Base-by-base conservation (phyloP, 2,113 vertebrate genomes). In the Poecile atricapillus region DNA sequence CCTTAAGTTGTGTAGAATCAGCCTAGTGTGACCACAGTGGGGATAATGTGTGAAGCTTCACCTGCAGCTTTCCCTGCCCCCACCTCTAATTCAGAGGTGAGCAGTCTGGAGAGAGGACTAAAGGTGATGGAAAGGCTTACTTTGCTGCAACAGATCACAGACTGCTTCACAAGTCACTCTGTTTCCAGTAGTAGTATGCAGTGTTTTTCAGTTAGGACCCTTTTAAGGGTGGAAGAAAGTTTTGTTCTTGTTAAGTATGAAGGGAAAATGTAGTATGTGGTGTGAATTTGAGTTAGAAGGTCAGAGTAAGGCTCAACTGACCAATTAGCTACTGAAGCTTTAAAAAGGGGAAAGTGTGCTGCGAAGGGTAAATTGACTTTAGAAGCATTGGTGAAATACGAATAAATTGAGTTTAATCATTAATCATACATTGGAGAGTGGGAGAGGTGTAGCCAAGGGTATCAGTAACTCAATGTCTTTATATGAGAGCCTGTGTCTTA, bases 401-500 rank as follows among this genome's bases (percentile, higher is more conserved):
- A 75, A 90, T 89, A 91, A 90, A 82, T 89, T 33, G 30, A 82
- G 80, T 91, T 91, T 94, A 93, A 89, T 91, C 47, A 78, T 94
- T 91, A 95, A 80, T 67, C 46, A 24, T 47, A 23, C 8, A 5
- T 10, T 56, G 41, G 47, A 79, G 35, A 62, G 47, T 2, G 1
- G 53, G 43, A 83, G 49, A 64, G 9, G 37, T 90, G 35, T 49
- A 89, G 50, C 37, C n/a, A 49, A 65, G 17, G 24, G 11, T 79
- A 17, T 82, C 39, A 75, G 64, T 67, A 13, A 22, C 18, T 83
- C 37, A 71, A 7, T 83, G 23, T 50, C 35, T 90, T 85, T 49
- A 83, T 78, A 65, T 58, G 47, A 76, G 62, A 85, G 19, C 8
- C 10, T 47, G 13, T 8, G 5, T 77, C 55, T 80, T 83, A 46